Conservation (phyloP, 2,888 invertebrate species). For the Hypselothyrea guttata region DNA sequence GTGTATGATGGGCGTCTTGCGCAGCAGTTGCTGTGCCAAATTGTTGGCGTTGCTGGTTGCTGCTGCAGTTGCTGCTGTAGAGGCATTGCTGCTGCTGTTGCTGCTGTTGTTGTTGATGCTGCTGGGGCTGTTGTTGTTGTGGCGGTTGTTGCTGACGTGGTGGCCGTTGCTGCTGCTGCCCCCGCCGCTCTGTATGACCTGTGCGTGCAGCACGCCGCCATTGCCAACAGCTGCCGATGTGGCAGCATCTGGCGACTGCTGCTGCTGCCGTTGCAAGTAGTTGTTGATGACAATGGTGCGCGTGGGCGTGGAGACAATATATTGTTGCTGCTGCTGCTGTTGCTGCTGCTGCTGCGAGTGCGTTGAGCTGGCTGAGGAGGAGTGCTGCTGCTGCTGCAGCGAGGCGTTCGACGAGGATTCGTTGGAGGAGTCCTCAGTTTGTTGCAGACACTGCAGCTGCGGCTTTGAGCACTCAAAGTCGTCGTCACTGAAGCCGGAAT, state of each 20-base stretch:
- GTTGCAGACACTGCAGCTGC: background rate
- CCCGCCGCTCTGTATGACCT: slow-evolving; percentile 74
- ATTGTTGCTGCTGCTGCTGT: slow-evolving; percentile 74
- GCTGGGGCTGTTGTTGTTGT: slow-evolving; percentile 24
- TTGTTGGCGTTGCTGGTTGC: slow-evolving; percentile 34
- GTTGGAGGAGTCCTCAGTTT: slow-evolving; percentile 80
- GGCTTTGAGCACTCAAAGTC: slow-evolving; percentile 51
- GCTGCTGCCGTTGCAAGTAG: slow-evolving; percentile 75
- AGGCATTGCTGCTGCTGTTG: slow-evolving; percentile 14
- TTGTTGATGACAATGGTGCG: slow-evolving; percentile 81
- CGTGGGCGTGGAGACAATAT: slow-evolving; percentile 69
- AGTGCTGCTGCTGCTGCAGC: slow-evolving; percentile 57
- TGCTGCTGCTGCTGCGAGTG: slow-evolving; percentile 54
- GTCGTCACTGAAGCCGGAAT: slow-evolving; percentile 74
- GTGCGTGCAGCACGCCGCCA: slow-evolving; percentile 58
- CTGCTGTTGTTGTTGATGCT: slow-evolving; percentile 21
- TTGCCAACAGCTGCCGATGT: slow-evolving; percentile 58
- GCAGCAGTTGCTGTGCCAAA: slow-evolving; percentile 74
- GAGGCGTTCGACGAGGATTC: slow-evolving; percentile 79
- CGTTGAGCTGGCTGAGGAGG: slow-evolving; percentile 58
- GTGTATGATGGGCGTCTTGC: slow-evolving; percentile 79
- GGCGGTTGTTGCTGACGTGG: slow-evolving; percentile 38
- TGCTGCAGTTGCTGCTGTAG: slow-evolving; percentile 15
- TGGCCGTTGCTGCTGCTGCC: slow-evolving; percentile 78
- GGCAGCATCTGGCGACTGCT: slow-evolving; percentile 48